Evolutionary conservation across 1,140 invertebrate species (phyloP), one percentile per base, ranked within the genome.

Genomic region (Brevipalpus yothersi): DNA sequence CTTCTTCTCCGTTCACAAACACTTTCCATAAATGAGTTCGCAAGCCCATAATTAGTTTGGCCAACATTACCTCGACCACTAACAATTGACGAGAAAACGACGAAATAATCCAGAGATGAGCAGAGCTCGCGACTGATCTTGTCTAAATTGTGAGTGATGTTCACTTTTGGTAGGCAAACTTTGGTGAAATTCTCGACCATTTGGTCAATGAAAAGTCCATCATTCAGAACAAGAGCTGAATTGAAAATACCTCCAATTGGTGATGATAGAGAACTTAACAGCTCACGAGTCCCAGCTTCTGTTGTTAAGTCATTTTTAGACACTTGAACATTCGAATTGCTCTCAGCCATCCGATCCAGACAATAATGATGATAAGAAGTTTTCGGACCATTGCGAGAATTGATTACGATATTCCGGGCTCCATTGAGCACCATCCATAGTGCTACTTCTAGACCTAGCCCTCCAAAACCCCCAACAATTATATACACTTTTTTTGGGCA

Each of bases 11-110:
- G 63, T 63, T 78, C 75, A 56, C 75, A 73, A 17, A 78, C 82
- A 56, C 90, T 78, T 71, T 96, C 92, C 89, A 95, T 94, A 5
- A 82, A 82, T 0, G 89, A 92, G 72, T 97, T 97, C 23, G 92
- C 89, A 63, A 77, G 76, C 2, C 53, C 41, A 42, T 49, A 59
- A 57, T 57, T 57, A 43, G 56, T 2, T 21, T 57, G 56, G 8
- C 41, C 41, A 19, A 17, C 4, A 31, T 57, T 57, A 19, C 56
- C 56, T 11, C n/a, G 17, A 10, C 4, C 40, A 42, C 17, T 17
- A 1, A 13, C 53, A 4, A 96, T 82, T 23, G 87, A 92, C 11
- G 92, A 96, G 74, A 96, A 96, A n/a, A 79, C 83, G 11, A 90
- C 83, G 69, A 93, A 95, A 72, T 89, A 86, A 64, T 92, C 86